Conservation (phyloP, 2,113 vertebrate genomes). For the Anolis carolinensis region DNA sequence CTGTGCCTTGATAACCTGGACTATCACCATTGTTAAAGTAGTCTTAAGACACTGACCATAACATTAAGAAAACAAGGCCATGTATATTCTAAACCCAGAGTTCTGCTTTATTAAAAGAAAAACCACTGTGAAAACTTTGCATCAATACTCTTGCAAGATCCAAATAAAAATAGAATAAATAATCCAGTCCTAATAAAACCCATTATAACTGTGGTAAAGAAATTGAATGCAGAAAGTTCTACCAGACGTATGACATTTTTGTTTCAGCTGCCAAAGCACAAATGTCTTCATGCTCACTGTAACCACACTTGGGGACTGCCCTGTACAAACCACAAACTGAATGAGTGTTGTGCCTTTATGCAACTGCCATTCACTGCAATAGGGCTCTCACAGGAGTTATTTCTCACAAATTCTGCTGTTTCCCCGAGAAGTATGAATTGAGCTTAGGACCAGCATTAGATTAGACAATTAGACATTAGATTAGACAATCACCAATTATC, state of each 20-base stretch:
- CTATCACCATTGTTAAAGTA: conserved; percentile 5
- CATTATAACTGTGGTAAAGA: conserved; percentile 58
- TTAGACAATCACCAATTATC: conserved; percentile 56
- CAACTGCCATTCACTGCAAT: background rate
- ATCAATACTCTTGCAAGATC: background rate
- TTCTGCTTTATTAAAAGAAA: background rate
- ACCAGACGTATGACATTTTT: conserved; percentile 59
- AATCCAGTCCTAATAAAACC: conserved; percentile 22
- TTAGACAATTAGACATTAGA: conserved; percentile 50
- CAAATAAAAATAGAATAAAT: background rate
- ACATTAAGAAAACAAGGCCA: background rate
- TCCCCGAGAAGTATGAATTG: conserved; percentile 52
- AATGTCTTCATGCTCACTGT: conserved; percentile 78
- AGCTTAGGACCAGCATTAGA: conserved; percentile 29
- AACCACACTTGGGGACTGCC: conserved; percentile 28
- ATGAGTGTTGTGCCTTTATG: background rate
- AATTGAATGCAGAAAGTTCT: conserved; percentile 52
- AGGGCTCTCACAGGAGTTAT: background rate
- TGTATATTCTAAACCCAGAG: background rate
- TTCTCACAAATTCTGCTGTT: background rate
- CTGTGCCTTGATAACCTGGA: conserved; percentile 26
- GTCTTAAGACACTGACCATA: background rate
- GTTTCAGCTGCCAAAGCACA: conserved; percentile 75
- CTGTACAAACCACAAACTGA: background rate
- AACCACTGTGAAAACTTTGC: background rate